Base-by-base conservation (phyloP, 1,140 invertebrate genomes). In the Diabrotica undecimpunctata region DNA sequence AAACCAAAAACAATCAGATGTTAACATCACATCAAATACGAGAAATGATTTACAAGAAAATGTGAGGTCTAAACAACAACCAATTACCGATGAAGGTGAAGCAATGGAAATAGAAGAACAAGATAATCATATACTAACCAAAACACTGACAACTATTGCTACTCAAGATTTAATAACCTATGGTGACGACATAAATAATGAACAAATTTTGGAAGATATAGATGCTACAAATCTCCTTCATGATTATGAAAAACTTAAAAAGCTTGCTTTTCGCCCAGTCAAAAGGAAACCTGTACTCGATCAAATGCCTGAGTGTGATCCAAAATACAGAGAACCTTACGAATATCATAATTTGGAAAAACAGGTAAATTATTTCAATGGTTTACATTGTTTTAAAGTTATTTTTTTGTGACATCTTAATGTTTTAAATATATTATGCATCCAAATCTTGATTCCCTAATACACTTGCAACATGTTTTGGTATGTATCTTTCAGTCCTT, bases 321-420 rank as follows among this genome's bases (percentile, higher is more conserved):
- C 11, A 54, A 54, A 54, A 54, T 62, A 54, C 38, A 54, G 41
- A 51, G 37, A 57, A 52, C 39, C 54, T 11, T 46, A 13, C 64
- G 67, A 72, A 41, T 71, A 70, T 63, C 64, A 68, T 35, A 67
- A 61, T 35, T 61, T 74, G 14, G 66, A 74, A 67, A 56, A 66
- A 14, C 64, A 69, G 52, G 66, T 74, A 50, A 61, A n/a, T n/a
- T n/a, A n/a, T n/a, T n/a, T n/a, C n/a, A n/a, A n/a, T n/a, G n/a
- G n/a, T n/a, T n/a, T n/a, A n/a, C n/a, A n/a, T n/a, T n/a, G n/a
- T n/a, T n/a, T n/a, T n/a, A n/a, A n/a, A n/a, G 46, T 61, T 66
- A 51, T 52, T 61, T 5, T 14, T 35, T 54, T 41, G 14, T 10
- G 10, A 11, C 53, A 37, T 58, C 25, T 37, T n/a, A 50, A n/a